Evolutionary conservation across 2,113 vertebrate species (phyloP).

Genomic region (Polypterus senegalus): DNA sequence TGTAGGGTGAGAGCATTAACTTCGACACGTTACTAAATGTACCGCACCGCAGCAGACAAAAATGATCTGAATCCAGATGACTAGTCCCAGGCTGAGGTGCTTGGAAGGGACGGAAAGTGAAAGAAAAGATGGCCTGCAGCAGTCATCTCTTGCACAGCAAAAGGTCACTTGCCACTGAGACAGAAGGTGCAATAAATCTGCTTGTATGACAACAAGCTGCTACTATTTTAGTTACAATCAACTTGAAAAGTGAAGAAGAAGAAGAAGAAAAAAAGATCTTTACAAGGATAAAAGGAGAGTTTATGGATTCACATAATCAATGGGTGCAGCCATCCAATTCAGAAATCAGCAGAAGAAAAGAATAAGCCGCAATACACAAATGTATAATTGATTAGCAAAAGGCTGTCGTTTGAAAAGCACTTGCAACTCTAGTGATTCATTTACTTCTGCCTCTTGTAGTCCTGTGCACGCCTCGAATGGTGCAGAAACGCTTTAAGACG

Average conservation of each 20-base stretch:
- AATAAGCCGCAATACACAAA: slow-evolving; percentile 3
- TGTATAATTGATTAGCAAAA: slow-evolving; percentile 4
- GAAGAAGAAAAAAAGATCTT: neutral
- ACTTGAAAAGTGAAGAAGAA: neutral
- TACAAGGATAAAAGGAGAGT: neutral
- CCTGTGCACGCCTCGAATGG: neutral
- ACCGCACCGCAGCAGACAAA: neutral
- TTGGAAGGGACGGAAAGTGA: neutral
- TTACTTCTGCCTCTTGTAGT: neutral
- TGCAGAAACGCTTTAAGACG: neutral
- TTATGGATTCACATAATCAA: slow-evolving; percentile 3
- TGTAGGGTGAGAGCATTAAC: neutral
- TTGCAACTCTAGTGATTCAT: neutral
- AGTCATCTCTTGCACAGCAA: too few relatives aligned
- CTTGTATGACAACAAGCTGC: too few relatives aligned
- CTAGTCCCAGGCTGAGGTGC: neutral
- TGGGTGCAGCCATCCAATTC: slow-evolving; percentile 6
- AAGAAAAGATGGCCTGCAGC: too few relatives aligned
- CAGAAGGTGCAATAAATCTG: too few relatives aligned
- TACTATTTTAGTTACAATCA: too few relatives aligned
- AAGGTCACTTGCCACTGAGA: too few relatives aligned
- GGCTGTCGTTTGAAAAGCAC: slow-evolving; percentile 3
- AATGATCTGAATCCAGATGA: neutral
- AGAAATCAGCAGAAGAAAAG: neutral
- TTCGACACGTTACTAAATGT: neutral